Base-by-base conservation (phyloP, 2,113 vertebrate genomes). In the Thunnus maccoyii region DNA sequence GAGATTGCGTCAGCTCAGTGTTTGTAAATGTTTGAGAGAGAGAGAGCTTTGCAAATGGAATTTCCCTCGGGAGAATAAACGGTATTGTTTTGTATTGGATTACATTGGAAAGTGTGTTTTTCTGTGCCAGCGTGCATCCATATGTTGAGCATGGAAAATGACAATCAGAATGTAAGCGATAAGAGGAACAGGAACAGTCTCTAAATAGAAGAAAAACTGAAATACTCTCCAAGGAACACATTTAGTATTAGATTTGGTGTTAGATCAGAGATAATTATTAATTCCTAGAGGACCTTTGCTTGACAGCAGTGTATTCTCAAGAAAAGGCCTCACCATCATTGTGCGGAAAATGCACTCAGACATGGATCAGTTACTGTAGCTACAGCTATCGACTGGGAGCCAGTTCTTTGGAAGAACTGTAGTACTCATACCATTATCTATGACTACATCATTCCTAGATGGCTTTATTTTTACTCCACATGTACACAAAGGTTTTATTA, bases 321-420 rank as follows among this genome's bases (percentile, higher is more conserved):
- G 88, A 89, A 92, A 76, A 88, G 63, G 60, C 76, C 78, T 82
- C 82, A 50, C 78, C 86, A 86, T 89, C 25, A 2, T 62, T 83
- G 85, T 87, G 11, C 73, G 77, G 88, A 91, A 89, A 88, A 85
- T 66, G 91, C 89, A 91, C 91, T 93, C 76, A 91, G 80, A 14
- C 46, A 57, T 52, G 63, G 82, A 91, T 89, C 84, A 81, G 83
- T 91, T 93, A 87, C 89, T 88, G 65, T 79, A 71, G 84, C 84
- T 80, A 85, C 78, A 78, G 78, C 68, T 32, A 46, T 78, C 3
- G 56, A 77, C 62, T 72, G 15, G 54, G 20, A 73, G 80, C 47
- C 74, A 46, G 55, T 92, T 92, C 83, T 71, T 65, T 58, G 85
- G 90, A 89, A 91, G 71, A 70, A 88, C 69, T 73, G 71, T 69